These are phyloP conservation scores for Hemicentrotus pulcherrimus DNA, from an alignment of 35 echinoderm and acorn worm genomes.

Conservation along the genomic window DNA sequence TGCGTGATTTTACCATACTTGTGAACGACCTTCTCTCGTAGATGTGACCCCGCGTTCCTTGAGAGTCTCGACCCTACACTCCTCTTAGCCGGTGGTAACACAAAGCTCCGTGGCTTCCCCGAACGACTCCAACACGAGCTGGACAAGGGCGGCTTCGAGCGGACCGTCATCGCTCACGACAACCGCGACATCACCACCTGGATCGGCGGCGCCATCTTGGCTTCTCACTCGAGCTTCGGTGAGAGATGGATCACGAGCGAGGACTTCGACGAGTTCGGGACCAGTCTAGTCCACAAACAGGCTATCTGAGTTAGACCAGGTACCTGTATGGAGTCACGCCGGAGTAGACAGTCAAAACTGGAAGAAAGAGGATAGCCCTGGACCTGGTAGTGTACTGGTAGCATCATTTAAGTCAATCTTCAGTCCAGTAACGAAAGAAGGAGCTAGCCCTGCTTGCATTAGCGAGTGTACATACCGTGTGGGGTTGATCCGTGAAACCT, in stretches of 20 bases:
- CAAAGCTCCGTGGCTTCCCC: conserved; percentile 72
- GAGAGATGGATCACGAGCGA: conserved; percentile 55
- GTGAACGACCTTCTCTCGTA: neutral
- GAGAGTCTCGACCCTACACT: conserved; percentile 54
- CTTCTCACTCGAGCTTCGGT: conserved; percentile 60
- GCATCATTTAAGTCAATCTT: neutral
- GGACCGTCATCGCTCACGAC: conserved; percentile 63
- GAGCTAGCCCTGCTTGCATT: neutral
- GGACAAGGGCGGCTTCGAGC: conserved; percentile 48
- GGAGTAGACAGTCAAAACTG: neutral
- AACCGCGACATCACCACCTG: conserved; percentile 70
- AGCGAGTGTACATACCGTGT: neutral
- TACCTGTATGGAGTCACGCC: neutral
- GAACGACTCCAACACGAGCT: conserved; percentile 78
- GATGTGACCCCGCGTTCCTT: conserved; percentile 54
- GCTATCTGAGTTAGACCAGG: neutral
- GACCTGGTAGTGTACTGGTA: neutral
- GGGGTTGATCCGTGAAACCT: neutral
- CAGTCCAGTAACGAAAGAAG: neutral
- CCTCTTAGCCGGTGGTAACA: conserved; percentile 83
- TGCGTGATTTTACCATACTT: too few species aligned
- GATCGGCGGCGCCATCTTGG: conserved; percentile 83
- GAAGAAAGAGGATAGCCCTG: neutral
- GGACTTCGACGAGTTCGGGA: conserved; percentile 77
- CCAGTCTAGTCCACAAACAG: conserved; percentile 63